Evolutionary conservation across 2,888 invertebrate genomes (phyloP).

Genomic region (Coremacera marginata): DNA sequence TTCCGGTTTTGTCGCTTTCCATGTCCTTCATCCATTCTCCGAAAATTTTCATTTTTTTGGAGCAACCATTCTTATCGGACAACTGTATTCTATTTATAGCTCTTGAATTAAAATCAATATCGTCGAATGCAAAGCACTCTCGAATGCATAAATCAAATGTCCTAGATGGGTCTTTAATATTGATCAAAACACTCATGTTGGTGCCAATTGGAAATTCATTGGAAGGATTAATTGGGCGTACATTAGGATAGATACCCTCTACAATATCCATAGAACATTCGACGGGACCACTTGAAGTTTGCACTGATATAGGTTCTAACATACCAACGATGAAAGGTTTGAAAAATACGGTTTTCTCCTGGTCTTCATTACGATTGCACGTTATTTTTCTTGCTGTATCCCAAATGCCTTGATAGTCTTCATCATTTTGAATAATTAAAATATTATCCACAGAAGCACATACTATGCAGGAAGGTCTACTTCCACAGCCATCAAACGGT

Average conservation of each 20-base stretch:
- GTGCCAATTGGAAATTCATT: conserved; percentile 79
- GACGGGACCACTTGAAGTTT: conserved; percentile 75
- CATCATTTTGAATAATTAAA: conserved; percentile 78
- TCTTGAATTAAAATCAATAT: conserved; percentile 73
- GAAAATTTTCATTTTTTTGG: conserved; percentile 76
- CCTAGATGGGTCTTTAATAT: conserved; percentile 75
- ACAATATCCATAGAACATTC: conserved; percentile 86
- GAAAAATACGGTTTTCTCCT: conserved; percentile 66
- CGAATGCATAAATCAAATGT: conserved; percentile 78
- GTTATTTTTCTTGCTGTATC: conserved; percentile 77
- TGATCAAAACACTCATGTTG: conserved; percentile 77
- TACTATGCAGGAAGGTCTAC: conserved; percentile 74
- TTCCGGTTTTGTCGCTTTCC: conserved; percentile 74
- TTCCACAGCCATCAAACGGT: conserved; percentile 77
- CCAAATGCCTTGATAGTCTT: conserved; percentile 75
- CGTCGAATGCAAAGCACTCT: conserved; percentile 81
- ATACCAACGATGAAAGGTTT: conserved; percentile 78
- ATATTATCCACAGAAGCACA: conserved; percentile 77
- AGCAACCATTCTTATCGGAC: conserved; percentile 77
- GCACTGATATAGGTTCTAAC: conserved; percentile 77
- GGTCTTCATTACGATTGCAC: conserved; percentile 67
- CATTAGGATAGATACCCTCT: conserved; percentile 77
- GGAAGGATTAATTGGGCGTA: conserved; percentile 74
- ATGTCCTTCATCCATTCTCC: conserved; percentile 75
- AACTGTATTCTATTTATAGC: conserved; percentile 75